These are phyloP conservation scores for Drosophila villosipedis DNA, from an alignment of 2,888 invertebrate genomes.

Conservation along the genomic window DNA sequence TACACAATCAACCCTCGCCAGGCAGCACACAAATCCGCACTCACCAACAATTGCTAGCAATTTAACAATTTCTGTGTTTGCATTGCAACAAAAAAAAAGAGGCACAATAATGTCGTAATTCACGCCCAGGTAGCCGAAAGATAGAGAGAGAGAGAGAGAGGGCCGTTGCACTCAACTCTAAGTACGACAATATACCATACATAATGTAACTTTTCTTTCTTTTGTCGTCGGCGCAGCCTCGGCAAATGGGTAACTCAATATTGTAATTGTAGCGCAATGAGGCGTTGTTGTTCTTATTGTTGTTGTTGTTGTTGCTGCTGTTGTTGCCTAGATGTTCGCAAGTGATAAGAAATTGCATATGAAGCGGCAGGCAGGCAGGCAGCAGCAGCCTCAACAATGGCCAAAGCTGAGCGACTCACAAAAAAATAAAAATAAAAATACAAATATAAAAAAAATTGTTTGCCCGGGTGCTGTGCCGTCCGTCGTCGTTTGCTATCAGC, in stretches of 20 bases:
- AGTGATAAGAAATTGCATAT: constrained; percentile 82
- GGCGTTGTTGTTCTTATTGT: constrained; percentile 51
- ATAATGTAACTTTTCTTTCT: constrained; percentile 71
- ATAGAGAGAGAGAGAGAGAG: background rate
- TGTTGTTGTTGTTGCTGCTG: constrained; percentile 46
- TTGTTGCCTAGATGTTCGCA: constrained; percentile 82
- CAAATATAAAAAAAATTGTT: constrained; percentile 35
- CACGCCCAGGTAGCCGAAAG: constrained; percentile 80
- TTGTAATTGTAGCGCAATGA: constrained; percentile 85
- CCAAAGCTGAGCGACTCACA: constrained; percentile 43
- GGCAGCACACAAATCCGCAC: constrained; percentile 39
- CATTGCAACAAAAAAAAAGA: constrained; percentile 41
- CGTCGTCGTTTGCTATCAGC: constrained; percentile 74
- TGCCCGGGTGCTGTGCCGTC: constrained; percentile 37
- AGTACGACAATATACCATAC: constrained; percentile 23
- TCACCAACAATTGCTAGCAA: constrained; percentile 65
- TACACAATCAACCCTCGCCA: constrained; percentile 61
- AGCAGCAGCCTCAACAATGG: constrained; percentile 71
- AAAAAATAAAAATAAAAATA: constrained; percentile 23
- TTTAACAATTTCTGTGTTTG: constrained; percentile 78
- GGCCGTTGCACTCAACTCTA: constrained; percentile 12
- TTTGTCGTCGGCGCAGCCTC: constrained; percentile 51
- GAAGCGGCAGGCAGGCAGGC: constrained; percentile 59
- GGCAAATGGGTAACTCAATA: constrained; percentile 81
- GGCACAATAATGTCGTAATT: constrained; percentile 78